Evolutionary conservation across 2,113 vertebrate genomes (phyloP).

Genomic region (Pyxicephalus adspersus): DNA sequence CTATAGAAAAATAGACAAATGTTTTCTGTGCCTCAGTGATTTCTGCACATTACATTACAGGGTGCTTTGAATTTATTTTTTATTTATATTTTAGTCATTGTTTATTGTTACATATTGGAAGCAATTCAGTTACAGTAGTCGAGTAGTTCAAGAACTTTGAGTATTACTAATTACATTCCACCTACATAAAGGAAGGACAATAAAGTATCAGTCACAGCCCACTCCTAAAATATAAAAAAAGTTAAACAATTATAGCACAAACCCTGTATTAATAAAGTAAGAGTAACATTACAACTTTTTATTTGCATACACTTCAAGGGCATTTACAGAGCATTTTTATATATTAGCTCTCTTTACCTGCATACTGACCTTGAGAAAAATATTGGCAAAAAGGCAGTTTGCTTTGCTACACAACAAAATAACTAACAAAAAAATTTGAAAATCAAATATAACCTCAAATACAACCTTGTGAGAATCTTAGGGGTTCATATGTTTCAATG

Average conservation of each 20-base stretch:
- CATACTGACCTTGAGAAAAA: too few relatives aligned
- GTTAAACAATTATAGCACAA: background rate
- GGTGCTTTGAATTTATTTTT: constrained; percentile 12
- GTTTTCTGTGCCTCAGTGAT: constrained; percentile 22
- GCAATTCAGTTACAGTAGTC: constrained; percentile 3
- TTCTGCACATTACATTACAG: constrained; percentile 26
- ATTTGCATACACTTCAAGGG: too few relatives aligned
- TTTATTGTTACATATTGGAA: background rate
- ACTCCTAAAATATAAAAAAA: background rate
- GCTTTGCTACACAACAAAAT: too few relatives aligned
- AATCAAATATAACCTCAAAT: too few relatives aligned
- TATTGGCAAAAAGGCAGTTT: too few relatives aligned
- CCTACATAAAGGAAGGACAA: background rate
- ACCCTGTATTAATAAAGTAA: background rate
- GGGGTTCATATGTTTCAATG: too few relatives aligned
- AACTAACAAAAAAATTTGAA: too few relatives aligned
- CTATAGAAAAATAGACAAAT: constrained; percentile 6
- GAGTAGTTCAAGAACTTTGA: background rate
- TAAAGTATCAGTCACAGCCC: background rate
- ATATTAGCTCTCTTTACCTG: too few relatives aligned
- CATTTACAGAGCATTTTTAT: too few relatives aligned
- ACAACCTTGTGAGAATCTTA: too few relatives aligned
- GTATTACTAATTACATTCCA: background rate
- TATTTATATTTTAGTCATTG: constrained; percentile 14
- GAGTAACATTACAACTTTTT: too few relatives aligned